Conservation (phyloP, 92 coral and sea anemone genomes). For the Blastomussa wellsi region DNA sequence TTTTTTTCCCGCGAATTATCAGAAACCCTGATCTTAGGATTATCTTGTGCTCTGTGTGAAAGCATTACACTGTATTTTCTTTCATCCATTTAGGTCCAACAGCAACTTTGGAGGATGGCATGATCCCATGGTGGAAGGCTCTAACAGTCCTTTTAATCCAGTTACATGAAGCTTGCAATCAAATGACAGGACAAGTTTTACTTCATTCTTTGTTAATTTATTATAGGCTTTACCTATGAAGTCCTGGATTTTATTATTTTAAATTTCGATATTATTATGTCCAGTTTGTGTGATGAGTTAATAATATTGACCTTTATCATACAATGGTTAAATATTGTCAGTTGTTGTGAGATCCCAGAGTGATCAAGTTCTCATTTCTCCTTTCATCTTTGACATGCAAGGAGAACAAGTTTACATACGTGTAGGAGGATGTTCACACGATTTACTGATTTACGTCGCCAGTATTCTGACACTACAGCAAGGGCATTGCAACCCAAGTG, state of each 20-base stretch:
- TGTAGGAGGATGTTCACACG: neutral
- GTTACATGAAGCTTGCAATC: neutral
- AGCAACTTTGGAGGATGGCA: neutral
- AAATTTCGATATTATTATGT: neutral
- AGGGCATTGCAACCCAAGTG: neutral
- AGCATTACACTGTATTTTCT: neutral
- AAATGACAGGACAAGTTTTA: neutral
- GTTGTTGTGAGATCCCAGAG: neutral
- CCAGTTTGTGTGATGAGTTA: too few relatives aligned
- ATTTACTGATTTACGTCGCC: neutral
- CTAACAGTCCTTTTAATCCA: too few relatives aligned
- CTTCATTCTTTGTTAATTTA: neutral
- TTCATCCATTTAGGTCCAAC: neutral
- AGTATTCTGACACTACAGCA: neutral
- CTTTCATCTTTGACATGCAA: neutral
- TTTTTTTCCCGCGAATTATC: too few relatives aligned
- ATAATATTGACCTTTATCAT: neutral
- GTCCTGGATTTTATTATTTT: neutral
- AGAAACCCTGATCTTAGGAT: too few relatives aligned
- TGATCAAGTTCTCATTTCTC: neutral
- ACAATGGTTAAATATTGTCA: neutral
- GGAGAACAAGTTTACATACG: neutral
- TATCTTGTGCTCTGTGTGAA: neutral
- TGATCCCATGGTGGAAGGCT: neutral
- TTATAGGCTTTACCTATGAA: neutral